Conservation (phyloP, 2,797 vertebrate species). For the Petrocephalus schoutedeni region DNA sequence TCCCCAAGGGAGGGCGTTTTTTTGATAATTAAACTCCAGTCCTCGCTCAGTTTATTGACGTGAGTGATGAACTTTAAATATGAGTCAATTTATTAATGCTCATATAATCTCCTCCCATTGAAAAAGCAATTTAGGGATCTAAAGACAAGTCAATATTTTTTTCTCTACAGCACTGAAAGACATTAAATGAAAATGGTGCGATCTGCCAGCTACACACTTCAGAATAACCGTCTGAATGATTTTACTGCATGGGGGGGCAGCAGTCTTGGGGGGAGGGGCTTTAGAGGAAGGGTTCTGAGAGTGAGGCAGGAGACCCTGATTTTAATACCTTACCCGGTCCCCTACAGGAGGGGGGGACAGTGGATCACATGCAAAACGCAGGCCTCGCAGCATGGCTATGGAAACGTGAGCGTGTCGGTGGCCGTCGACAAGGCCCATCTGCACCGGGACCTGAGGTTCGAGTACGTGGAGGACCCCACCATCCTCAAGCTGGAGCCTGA, state of each 20-base stretch:
- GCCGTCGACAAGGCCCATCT: conserved; percentile 87
- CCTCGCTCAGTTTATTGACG: conserved; percentile 9
- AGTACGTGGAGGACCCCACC: conserved; percentile 90
- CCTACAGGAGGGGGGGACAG: conserved; percentile 74
- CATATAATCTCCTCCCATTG: not conserved
- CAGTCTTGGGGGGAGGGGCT: not conserved
- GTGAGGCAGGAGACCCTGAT: not conserved
- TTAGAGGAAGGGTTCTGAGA: not conserved
- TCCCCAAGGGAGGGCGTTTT: not conserved
- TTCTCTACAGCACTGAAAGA: not conserved
- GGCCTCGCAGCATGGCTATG: conserved; percentile 70
- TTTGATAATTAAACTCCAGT: not conserved
- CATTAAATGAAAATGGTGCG: not conserved
- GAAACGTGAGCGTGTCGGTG: conserved; percentile 82
- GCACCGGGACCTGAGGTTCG: conserved; percentile 82
- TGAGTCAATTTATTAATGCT: conserved; percentile 13
- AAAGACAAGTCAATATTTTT: conserved; percentile 9
- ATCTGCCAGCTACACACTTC: not conserved
- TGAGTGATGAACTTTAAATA: conserved; percentile 18
- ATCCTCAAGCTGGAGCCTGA: conserved; percentile 89
- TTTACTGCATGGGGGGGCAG: not conserved
- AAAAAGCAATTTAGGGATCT: not conserved
- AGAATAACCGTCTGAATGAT: not conserved
- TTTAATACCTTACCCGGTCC: not conserved
- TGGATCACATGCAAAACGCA: conserved; percentile 88